These are phyloP conservation scores for Potamarius usumacintae DNA, from an alignment of 2,113 vertebrate species.

Conservation along the genomic window DNA sequence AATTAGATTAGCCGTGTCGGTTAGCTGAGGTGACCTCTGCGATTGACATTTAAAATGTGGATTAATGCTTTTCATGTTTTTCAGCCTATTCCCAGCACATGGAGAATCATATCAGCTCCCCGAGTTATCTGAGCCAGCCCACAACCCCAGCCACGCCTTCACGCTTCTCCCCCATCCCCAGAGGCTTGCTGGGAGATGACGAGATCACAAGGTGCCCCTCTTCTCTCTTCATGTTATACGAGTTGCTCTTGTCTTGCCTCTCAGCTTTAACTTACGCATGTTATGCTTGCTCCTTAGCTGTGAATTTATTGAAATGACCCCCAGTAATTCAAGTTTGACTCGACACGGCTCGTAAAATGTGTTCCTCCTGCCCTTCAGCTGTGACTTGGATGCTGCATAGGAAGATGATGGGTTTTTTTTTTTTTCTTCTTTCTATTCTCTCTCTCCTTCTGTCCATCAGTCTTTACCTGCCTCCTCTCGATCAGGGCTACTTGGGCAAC, in stretches of 20 bases:
- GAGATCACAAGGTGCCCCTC: slow-evolving; percentile 84
- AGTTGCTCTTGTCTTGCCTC: not conserved
- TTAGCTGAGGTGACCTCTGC: not conserved
- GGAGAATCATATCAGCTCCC: slow-evolving; percentile 87
- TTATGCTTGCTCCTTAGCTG: not conserved
- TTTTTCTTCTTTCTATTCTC: not conserved
- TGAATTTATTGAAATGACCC: slow-evolving; percentile 14
- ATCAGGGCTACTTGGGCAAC: not conserved
- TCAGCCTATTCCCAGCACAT: slow-evolving; percentile 87
- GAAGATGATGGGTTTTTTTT: not conserved
- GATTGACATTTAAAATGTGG: not conserved
- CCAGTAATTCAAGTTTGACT: not conserved
- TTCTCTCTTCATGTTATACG: not conserved
- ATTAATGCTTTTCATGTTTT: slow-evolving; percentile 38
- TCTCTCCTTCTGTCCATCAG: not conserved
- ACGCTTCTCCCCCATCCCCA: slow-evolving; percentile 87
- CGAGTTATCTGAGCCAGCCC: slow-evolving; percentile 83
- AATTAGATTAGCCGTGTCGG: not conserved
- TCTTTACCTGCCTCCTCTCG: not conserved
- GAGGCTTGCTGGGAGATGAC: slow-evolving; percentile 85
- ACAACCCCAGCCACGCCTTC: slow-evolving; percentile 82
- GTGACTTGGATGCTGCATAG: not conserved
- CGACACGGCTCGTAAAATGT: not conserved
- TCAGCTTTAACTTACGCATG: not conserved
- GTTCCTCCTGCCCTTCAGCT: slow-evolving; percentile 20